Evolutionary conservation across 64 coral and sea anemone species (phyloP).

Genomic region (Montipora foliosa): DNA sequence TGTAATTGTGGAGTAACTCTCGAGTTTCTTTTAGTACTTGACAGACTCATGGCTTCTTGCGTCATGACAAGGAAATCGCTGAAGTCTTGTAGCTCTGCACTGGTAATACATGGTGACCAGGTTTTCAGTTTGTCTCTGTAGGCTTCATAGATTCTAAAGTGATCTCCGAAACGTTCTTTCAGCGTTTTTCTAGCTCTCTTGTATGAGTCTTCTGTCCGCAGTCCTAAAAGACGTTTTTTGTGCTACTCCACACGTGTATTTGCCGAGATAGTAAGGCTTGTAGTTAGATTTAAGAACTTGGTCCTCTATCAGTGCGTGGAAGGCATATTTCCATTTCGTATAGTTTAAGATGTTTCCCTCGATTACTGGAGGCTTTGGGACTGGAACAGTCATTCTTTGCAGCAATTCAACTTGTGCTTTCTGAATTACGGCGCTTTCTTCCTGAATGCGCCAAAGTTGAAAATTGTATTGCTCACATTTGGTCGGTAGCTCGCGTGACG

Average conservation of each 20-base stretch:
- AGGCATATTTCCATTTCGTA: not conserved
- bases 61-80: conserved; percentile 64
- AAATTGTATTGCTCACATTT: too few relatives aligned
- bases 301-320: too few relatives aligned
- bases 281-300: conserved; percentile 28
- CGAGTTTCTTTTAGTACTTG: conserved; percentile 9
- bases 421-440: conserved; percentile 54
- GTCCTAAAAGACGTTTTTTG: conserved; percentile 68
- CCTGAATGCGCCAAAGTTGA: too few relatives aligned
- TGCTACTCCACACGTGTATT: conserved; percentile 60
- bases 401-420: conserved; percentile 66
- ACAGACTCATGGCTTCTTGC: conserved; percentile 70
- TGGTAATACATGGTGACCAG: conserved; percentile 58
- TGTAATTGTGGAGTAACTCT: conserved; percentile 28
- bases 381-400: not conserved
- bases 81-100: conserved; percentile 61
- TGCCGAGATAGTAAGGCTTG: conserved; percentile 71
- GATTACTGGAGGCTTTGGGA: too few relatives aligned
- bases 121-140: conserved; percentile 48
- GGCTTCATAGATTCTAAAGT: conserved; percentile 70
- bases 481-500: too few relatives aligned
- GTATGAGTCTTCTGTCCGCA: conserved; percentile 67
- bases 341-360: not conserved
- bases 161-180: conserved; percentile 60
- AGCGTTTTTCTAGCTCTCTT: conserved; percentile 61